Percentiles rank a stretch among this genome's conserved stretches.
Conservation (phyloP, 2,888 invertebrate species). For the Ectemnius cavifrons region DNA sequence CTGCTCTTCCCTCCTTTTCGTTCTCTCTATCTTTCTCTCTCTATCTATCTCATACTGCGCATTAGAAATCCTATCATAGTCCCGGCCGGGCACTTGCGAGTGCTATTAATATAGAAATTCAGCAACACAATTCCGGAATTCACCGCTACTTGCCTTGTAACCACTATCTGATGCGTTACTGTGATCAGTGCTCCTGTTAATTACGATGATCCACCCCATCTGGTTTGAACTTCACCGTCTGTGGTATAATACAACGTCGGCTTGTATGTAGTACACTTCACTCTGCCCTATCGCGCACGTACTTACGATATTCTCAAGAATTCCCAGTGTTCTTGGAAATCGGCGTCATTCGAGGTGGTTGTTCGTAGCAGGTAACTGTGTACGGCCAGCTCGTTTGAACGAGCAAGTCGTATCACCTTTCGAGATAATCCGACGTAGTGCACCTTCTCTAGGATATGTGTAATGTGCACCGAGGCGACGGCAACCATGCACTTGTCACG, state of each 20-base stretch:
- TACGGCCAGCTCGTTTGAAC: neutral
- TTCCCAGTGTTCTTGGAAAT: neutral
- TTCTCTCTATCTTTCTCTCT: conserved; percentile 2
- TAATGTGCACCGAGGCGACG: neutral
- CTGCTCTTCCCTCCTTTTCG: conserved; percentile 30
- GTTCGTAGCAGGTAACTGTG: neutral
- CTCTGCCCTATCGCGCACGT: too few relatives aligned
- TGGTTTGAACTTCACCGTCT: too few relatives aligned
- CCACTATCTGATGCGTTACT: conserved; percentile 21
- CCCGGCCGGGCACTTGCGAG: conserved; percentile 20
- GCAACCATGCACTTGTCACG: neutral
- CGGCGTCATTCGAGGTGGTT: neutral
- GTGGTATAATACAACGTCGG: too few relatives aligned
- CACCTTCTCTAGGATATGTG: neutral
- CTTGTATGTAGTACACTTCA: too few relatives aligned
- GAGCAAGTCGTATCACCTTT: neutral
- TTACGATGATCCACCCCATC: neutral
- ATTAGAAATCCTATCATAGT: neutral
- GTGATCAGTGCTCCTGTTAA: conserved; percentile 17
- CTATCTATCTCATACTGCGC: too few relatives aligned
- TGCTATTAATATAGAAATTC: conserved; percentile 32
- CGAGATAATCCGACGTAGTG: neutral
- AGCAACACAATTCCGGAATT: conserved; percentile 30
- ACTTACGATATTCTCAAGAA: neutral
- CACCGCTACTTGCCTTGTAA: conserved; percentile 16